Evolutionary conservation across 2,797 vertebrate species (phyloP).

Genomic region (Sternarchorhynchus goeldii): DNA sequence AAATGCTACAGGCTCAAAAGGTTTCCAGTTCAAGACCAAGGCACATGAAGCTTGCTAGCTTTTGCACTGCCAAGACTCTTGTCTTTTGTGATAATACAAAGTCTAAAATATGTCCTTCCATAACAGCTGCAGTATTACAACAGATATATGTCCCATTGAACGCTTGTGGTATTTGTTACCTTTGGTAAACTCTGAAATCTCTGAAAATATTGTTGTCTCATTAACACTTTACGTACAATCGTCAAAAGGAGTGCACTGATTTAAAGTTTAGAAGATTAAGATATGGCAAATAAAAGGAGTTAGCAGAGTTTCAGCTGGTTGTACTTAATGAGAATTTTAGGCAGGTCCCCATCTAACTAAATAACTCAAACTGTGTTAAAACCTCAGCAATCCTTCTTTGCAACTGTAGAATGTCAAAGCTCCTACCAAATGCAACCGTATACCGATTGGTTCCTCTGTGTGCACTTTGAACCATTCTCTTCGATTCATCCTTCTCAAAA

Average conservation of each 20-base stretch:
- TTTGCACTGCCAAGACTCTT: not conserved
- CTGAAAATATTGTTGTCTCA: not conserved
- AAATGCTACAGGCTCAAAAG: not conserved
- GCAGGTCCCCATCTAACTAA: not conserved
- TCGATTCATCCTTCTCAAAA: not conserved
- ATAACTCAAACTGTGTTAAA: not conserved
- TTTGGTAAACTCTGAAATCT: slow-evolving; percentile 4
- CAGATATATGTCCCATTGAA: not conserved
- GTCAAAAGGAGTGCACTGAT: not conserved
- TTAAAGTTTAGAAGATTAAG: not conserved
- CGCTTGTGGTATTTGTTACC: not conserved
- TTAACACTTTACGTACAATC: not conserved
- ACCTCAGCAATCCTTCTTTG: not conserved
- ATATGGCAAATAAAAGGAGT: not conserved
- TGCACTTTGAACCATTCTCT: not conserved
- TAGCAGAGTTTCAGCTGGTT: not conserved
- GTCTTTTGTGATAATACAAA: not conserved
- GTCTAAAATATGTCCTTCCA: not conserved
- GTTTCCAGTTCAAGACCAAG: slow-evolving; percentile 2
- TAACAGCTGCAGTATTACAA: not conserved
- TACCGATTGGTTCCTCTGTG: too few species aligned
- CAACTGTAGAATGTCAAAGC: not conserved
- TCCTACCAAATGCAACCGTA: not conserved
- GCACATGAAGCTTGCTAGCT: not conserved
- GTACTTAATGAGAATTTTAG: not conserved